Evolutionary conservation across 2,888 invertebrate genomes (phyloP).

Genomic region (Drosophila phalerata): DNA sequence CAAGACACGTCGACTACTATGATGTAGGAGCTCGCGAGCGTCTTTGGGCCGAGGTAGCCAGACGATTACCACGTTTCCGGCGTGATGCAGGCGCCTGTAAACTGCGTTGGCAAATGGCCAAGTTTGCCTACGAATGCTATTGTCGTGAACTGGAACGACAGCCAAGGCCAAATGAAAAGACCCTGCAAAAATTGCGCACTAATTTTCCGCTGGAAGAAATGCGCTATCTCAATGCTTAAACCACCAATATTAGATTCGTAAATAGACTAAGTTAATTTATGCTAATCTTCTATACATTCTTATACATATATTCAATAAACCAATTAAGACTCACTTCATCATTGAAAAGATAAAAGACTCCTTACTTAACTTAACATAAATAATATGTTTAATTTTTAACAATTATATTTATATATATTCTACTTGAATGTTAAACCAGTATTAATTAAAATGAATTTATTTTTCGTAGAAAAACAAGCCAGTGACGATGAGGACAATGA

Average conservation of each 20-base stretch:
- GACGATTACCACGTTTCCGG: conserved; percentile 70
- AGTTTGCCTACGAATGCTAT: conserved; percentile 79
- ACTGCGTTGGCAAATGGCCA: conserved; percentile 82
- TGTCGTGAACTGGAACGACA: conserved; percentile 71
- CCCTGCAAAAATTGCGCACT: conserved; percentile 70
- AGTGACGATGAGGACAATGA: conserved; percentile 85
- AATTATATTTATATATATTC: background rate
- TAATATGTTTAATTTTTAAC: background rate
- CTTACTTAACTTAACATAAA: background rate
- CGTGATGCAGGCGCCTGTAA: conserved; percentile 77
- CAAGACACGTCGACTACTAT: conserved; percentile 67
- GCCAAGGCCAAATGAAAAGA: conserved; percentile 63
- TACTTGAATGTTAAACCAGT: background rate
- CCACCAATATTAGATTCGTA: conserved; percentile 2
- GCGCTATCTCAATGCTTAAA: conserved; percentile 69
- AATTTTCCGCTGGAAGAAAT: conserved; percentile 81
- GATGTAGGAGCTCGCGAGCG: conserved; percentile 75
- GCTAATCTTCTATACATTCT: conserved; percentile 25
- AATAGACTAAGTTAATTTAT: conserved; percentile 29
- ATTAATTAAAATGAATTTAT: background rate
- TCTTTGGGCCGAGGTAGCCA: conserved; percentile 77
- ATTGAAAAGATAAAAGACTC: background rate
- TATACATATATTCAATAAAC: conserved; percentile 34
- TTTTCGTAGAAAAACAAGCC: conserved; percentile 83
- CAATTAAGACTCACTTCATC: conserved; percentile 5